Conservation (phyloP, 92 coral and sea anemone species). For the Porites rus region DNA sequence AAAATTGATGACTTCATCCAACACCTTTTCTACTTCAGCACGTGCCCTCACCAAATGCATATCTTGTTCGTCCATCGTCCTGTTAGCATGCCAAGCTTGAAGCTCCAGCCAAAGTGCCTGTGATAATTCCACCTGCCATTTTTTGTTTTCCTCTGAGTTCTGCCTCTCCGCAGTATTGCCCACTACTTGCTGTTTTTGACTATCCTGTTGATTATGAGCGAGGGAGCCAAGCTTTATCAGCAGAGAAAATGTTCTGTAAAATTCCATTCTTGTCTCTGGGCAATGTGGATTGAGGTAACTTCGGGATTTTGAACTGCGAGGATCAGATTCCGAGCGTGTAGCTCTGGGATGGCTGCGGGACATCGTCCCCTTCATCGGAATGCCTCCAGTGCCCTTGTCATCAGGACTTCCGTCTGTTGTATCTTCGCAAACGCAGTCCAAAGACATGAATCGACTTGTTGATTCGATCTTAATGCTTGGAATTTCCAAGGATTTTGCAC, state of each 20-base stretch:
- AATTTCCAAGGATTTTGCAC: slow-evolving; percentile 74
- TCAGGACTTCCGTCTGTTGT: slow-evolving; percentile 7
- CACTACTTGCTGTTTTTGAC: slow-evolving; percentile 47
- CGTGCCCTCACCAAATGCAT: slow-evolving; percentile 76
- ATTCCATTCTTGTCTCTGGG: slow-evolving; percentile 81
- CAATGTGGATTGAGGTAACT: slow-evolving; percentile 54
- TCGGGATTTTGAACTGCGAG: slow-evolving; percentile 44
- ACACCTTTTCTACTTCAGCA: slow-evolving; percentile 73
- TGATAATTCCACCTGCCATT: slow-evolving; percentile 80
- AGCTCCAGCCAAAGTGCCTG: slow-evolving; percentile 95
- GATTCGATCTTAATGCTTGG: slow-evolving; percentile 86
- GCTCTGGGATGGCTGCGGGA: slow-evolving; percentile 47
- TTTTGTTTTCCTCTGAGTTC: slow-evolving; percentile 83
- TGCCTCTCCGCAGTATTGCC: slow-evolving; percentile 70
- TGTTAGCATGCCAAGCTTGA: slow-evolving; percentile 92
- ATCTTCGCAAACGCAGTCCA: slow-evolving; percentile 78
- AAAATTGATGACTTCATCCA: slow-evolving; percentile 88
- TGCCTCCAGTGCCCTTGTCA: background rate
- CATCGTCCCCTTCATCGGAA: background rate
- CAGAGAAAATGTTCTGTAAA: slow-evolving; percentile 85
- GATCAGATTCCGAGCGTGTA: slow-evolving; percentile 78
- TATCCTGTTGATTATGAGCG: slow-evolving; percentile 82
- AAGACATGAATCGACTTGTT: slow-evolving; percentile 71
- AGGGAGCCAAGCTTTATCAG: slow-evolving; percentile 87
- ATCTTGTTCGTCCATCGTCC: slow-evolving; percentile 92